Base-by-base conservation (phyloP, 2,888 invertebrate genomes). In the Noctua comes region DNA sequence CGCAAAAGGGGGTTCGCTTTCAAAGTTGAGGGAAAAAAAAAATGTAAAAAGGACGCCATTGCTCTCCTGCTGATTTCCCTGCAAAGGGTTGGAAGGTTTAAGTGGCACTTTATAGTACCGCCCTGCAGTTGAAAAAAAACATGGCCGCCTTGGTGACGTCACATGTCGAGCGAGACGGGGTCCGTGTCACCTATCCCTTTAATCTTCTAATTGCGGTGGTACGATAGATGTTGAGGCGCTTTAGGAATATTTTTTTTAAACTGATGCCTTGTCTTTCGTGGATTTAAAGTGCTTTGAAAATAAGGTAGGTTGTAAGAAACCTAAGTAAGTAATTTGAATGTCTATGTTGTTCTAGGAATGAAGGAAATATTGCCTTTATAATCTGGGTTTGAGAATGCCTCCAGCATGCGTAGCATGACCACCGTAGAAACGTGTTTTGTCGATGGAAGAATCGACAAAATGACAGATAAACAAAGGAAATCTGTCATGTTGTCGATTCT, bases 51-150 rank as follows among this genome's bases (percentile, higher is more conserved):
- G 92, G 88, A 90, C 89, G 82, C 91, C 93, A 93, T 93, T 93
- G 94, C 95, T 95, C 95, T 95, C 96, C 94, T 96, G 93, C 93
- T 95, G 95, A 94, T 95, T 96, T 94, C 94, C 92, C 92, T 92
- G 93, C 89, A 24, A 92, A 94, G 95, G 96, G 96, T 94, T 94
- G 96, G 94, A 91, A 91, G 93, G 92, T 93, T 95, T 92, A 95
- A 97, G 96, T 96, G 94, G 90, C 93, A 94, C 96, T 96, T 95
- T 91, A 90, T 82, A 91, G 95, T 91, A 94, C 96, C 96, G 95
- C 96, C 96, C 96, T 94, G 92, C 85, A 84, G 87, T 90, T 91
- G 93, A 88, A 91, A 93, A 95, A 93, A 94, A 93, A 82, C 64
- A 95, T 95, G 95, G 95, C 95, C 83, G 90, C 91, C 89, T 3